Evolutionary conservation across 2,113 vertebrate genomes (phyloP).

Genomic region (Columba livia): DNA sequence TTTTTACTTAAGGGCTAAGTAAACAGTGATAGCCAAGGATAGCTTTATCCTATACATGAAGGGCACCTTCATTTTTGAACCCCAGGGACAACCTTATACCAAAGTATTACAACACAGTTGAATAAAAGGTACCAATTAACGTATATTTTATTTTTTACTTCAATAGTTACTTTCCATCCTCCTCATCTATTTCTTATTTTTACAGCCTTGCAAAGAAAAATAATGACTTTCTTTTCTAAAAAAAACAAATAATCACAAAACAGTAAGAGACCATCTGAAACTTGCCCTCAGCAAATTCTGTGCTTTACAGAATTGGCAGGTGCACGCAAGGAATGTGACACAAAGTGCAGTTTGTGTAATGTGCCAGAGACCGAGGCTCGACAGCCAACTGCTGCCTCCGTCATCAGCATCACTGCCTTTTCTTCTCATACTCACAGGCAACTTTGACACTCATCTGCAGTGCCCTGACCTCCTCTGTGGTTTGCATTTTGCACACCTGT

Average conservation of each 20-base stretch:
- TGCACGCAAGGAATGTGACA: neutral
- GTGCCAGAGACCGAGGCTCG: neutral
- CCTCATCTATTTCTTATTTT: neutral
- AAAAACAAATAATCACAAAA: neutral
- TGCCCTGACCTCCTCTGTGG: neutral
- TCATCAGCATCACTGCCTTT: fast-evolving
- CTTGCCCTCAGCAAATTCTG: neutral
- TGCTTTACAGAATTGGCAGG: neutral
- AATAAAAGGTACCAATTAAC: neutral
- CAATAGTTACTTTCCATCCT: neutral
- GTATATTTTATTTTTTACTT: neutral
- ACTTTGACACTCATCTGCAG: neutral
- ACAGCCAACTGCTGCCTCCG: neutral
- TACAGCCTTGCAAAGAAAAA: neutral
- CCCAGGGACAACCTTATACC: neutral
- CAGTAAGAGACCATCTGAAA: neutral
- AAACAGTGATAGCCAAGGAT: neutral
- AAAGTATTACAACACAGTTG: fast-evolving
- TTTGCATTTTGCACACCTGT: neutral
- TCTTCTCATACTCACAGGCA: neutral
- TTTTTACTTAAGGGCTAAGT: neutral
- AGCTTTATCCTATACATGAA: neutral
- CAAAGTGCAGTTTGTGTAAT: neutral
- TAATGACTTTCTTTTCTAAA: neutral
- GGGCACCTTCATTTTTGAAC: neutral